phyloP scores from a whole-genome alignment of 2,797 vertebrate species.

The Crenuchus spilurus region DNA sequence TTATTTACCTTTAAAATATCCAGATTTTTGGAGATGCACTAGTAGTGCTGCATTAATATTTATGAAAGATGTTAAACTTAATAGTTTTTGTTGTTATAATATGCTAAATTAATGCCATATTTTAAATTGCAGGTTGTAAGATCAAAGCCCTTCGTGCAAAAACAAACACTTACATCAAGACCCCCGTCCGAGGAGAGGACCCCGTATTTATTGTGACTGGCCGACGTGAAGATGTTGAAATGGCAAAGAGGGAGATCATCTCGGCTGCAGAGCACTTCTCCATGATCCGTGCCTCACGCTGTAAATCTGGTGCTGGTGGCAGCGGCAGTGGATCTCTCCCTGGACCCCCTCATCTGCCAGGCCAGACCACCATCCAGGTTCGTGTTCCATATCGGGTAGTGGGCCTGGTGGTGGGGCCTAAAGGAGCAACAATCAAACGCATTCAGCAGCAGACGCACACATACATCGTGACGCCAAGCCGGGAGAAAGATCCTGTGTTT shows the following conservation, averaged over 20 bases:
- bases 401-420: slow-evolving; percentile 94
- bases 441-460: slow-evolving; percentile 98
- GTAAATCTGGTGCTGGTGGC: slow-evolving; percentile 82
- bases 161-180: slow-evolving; percentile 98
- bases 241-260: slow-evolving; percentile 96
- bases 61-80: too few species aligned
- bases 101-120: not conserved
- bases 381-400: slow-evolving; percentile 96
- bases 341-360: slow-evolving; percentile 90
- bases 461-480: slow-evolving; percentile 94
- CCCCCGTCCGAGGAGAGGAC: slow-evolving; percentile 93
- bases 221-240: slow-evolving; percentile 93
- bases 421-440: slow-evolving; percentile 96
- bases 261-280: slow-evolving; percentile 97
- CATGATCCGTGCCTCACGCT: slow-evolving; percentile 92
- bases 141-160: slow-evolving; percentile 96
- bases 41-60: too few species aligned
- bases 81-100: not conserved
- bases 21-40: too few species aligned
- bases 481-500: slow-evolving; percentile 96
- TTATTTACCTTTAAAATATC: too few species aligned
- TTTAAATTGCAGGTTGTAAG: slow-evolving; percentile 85
- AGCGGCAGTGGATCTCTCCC: slow-evolving; percentile 75
- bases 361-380: slow-evolving; percentile 97
- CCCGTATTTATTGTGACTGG: slow-evolving; percentile 96